Evolutionary conservation across 2,888 invertebrate species (phyloP).

Genomic region (Drosophila mettleri): DNA sequence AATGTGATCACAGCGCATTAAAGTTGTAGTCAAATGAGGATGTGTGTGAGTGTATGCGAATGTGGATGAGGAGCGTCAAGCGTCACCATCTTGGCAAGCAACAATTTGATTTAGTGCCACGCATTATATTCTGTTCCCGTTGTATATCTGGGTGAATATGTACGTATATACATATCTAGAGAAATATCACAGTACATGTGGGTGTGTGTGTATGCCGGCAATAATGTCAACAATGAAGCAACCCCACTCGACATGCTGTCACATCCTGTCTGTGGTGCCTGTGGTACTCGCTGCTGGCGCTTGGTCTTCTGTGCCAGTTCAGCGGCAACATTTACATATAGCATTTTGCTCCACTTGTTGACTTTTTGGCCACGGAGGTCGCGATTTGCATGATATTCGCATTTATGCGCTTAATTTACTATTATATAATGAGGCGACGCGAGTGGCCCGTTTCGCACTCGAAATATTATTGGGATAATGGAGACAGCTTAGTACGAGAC

Average conservation of each 20-base stretch:
- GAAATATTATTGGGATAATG: conserved; percentile 18
- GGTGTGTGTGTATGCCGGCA: conserved; percentile 34
- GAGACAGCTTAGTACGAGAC: conserved; percentile 31
- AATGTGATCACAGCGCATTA: conserved; percentile 81
- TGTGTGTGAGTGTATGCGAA: conserved; percentile 23
- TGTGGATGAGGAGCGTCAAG: conserved; percentile 22
- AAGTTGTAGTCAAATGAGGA: conserved; percentile 74
- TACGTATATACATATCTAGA: conserved; percentile 1
- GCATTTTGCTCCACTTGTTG: conserved; percentile 74
- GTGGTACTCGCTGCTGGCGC: conserved; percentile 16
- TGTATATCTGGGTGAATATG: conserved; percentile 33
- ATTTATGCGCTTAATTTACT: conserved; percentile 76
- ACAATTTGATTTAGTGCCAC: conserved; percentile 73
- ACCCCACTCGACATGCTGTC: conserved; percentile 56
- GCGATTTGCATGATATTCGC: conserved; percentile 78
- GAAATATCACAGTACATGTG: background rate
- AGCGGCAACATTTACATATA: conserved; percentile 69
- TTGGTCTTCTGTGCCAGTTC: conserved; percentile 51
- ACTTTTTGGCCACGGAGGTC: conserved; percentile 48
- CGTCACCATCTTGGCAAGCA: conserved; percentile 52
- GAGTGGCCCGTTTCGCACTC: conserved; percentile 15
- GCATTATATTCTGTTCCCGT: conserved; percentile 48
- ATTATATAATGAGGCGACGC: conserved; percentile 64
- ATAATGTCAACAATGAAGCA: conserved; percentile 77
- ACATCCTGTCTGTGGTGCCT: conserved; percentile 53